Evolutionary conservation across 2,888 invertebrate genomes (phyloP).

Genomic region (Tinea pellionella): DNA sequence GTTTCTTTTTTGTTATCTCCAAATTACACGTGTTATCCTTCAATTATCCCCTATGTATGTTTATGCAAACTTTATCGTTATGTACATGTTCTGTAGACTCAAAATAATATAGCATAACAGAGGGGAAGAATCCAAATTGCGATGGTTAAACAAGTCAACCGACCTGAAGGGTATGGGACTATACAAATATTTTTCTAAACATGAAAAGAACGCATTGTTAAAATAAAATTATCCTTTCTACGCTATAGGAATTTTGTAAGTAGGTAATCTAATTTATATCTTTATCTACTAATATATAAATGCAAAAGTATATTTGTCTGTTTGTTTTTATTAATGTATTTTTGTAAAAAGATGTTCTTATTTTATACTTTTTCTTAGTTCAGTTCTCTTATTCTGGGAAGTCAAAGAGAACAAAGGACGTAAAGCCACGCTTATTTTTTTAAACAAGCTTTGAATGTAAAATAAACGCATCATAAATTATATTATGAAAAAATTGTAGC

Average conservation of each 20-base stretch:
- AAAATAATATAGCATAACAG: background rate
- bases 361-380: too few relatives aligned
- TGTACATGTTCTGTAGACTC: background rate
- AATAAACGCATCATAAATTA: too few relatives aligned
- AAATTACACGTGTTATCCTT: background rate
- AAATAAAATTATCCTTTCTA: background rate
- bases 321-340: too few relatives aligned
- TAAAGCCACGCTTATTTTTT: too few relatives aligned
- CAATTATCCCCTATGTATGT: background rate
- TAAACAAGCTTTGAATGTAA: too few relatives aligned
- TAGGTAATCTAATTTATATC: background rate
- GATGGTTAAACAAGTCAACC: constrained; percentile 4
- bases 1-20: background rate
- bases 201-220: constrained; percentile 3
- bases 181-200: background rate
- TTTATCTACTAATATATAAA: too few relatives aligned
- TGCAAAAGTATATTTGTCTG: too few relatives aligned
- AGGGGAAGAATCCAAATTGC: background rate
- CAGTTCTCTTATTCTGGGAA: too few relatives aligned
- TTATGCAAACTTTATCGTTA: background rate
- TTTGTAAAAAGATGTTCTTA: too few relatives aligned
- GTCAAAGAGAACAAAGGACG: too few relatives aligned
- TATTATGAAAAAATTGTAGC: too few relatives aligned
- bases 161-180: background rate
- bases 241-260: background rate